These are phyloP conservation scores for Euglossa dilemma DNA, from an alignment of 1,140 invertebrate genomes.

Conservation along the genomic window DNA sequence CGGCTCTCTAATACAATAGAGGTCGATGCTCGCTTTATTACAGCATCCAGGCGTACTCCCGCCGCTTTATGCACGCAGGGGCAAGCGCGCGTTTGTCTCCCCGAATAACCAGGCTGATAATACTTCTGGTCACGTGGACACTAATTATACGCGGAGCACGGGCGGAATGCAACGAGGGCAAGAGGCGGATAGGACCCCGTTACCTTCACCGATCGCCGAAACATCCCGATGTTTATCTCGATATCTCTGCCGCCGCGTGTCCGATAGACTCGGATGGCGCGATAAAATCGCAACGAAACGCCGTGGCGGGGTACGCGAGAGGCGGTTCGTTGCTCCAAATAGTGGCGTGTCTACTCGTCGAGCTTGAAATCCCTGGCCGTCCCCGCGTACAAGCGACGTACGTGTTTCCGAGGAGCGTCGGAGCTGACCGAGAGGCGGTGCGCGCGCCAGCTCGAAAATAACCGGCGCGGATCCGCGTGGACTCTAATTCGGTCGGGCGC, in stretches of 20 bases:
- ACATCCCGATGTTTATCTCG: neutral
- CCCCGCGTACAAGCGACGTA: constrained; percentile 20
- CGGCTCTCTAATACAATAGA: neutral
- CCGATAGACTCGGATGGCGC: neutral
- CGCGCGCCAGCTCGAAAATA: constrained; percentile 71
- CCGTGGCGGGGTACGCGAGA: too few relatives aligned
- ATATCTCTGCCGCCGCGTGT: neutral
- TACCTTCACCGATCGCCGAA: neutral
- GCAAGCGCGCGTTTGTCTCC: neutral
- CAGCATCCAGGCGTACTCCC: neutral
- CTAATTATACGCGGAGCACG: constrained; percentile 11
- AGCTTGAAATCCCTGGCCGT: constrained; percentile 29
- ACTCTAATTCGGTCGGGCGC: constrained; percentile 77
- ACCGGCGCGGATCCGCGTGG: constrained; percentile 74
- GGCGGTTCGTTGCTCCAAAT: constrained; percentile 18
- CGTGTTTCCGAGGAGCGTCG: constrained; percentile 29
- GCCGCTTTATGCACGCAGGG: neutral
- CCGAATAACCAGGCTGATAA: neutral
- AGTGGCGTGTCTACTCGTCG: constrained; percentile 27
- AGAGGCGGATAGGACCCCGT: neutral
- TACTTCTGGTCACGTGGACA: constrained; percentile 28
- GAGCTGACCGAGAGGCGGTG: constrained; percentile 51
- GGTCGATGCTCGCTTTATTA: constrained; percentile 32
- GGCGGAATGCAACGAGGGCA: neutral
- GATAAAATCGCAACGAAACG: constrained; percentile 24